Base-by-base conservation (phyloP, 2,888 invertebrate genomes). In the Agriotes lineatus region DNA sequence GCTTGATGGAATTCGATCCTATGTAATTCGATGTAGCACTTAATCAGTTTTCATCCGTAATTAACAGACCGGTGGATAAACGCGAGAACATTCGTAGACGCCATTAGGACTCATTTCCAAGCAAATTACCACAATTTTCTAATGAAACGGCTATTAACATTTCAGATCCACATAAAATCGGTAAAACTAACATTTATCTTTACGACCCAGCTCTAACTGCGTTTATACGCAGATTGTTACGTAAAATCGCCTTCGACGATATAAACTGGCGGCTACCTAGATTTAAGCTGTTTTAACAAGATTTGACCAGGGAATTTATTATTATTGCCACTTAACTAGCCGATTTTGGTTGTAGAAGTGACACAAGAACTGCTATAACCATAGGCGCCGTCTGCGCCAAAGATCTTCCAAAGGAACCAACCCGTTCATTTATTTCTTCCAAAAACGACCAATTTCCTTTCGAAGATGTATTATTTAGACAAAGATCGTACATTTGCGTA, bases 141-240 rank as follows among this genome's bases (percentile, higher is more conserved):
- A 57, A 57, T 39, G 42, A 57, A 57, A 42, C 10, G 22, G 20
- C 57, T 39, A 39, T 39, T 57, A 57, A 57, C 37, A 39, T 57
- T 57, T 57, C 57, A 39, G 22, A 57, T 39, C 20, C 37, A 57
- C 57, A 57, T 57, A 57, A 57, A 39, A 37, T 37, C 57, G 16
- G 37, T 39, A 39, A 57, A 57, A 57, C 57, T 16, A 39, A 22
- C 42, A 39, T 57, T 57, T 57, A 57, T 57, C 57, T 42, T 35
- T 39, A 25, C 14, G 42, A 25, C 57, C n/a, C 57, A 9, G 33
- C 20, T 39, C 12, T 33, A 33, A 30, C 52, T 52, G 14, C 3
- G 33, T 52, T 52, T 52, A 52, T 52, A 50, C 50, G 39, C 50
- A 61, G 39, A 50, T 61, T 61, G 39, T 61, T 50, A 37, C 50